phyloP scores from a whole-genome alignment of 1,140 invertebrate species.

The Sarcophaga peregrina region DNA sequence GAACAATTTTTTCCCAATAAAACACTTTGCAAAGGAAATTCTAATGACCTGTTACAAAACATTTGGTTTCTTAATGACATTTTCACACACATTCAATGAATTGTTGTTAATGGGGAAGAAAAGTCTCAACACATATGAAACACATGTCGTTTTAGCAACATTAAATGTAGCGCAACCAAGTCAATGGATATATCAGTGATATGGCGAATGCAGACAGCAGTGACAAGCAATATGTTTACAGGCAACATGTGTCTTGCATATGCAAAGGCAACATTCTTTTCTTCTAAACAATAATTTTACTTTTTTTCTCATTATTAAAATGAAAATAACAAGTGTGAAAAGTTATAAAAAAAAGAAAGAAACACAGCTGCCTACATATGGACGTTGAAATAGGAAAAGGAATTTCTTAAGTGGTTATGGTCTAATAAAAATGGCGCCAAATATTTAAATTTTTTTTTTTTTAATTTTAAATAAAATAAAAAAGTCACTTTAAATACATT shows the following conservation, averaged over 20 bases:
- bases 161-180: no score
- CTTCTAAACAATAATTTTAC: no score
- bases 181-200: no score
- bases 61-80: background rate
- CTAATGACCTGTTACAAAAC: background rate
- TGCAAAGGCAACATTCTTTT: background rate
- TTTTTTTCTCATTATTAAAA: no score
- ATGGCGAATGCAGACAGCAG: no score
- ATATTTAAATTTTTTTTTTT: background rate
- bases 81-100: conserved; percentile 9
- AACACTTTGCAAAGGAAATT: background rate
- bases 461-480: no score
- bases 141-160: no score
- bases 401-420: background rate
- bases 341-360: background rate
- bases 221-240: background rate
- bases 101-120: background rate
- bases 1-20: no score
- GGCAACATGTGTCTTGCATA: background rate
- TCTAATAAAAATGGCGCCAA: background rate
- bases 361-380: conserved; percentile 2
- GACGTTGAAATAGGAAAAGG: background rate
- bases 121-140: background rate
- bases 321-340: background rate
- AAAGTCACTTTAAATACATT: no score